Conservation (phyloP, 2,797 vertebrate species). For the Amphiprion clarkii region DNA sequence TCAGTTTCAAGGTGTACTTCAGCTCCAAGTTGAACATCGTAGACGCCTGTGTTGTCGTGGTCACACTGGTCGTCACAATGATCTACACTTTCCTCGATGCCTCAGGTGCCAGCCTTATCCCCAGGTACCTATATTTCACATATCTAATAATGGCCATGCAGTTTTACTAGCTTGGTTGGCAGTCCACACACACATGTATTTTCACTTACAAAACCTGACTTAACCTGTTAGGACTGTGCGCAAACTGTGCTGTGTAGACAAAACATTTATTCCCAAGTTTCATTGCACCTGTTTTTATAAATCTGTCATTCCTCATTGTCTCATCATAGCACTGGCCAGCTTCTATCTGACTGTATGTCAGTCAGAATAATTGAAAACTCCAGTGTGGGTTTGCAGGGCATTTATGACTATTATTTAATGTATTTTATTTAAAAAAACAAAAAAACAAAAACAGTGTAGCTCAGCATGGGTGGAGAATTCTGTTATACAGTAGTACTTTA, state of each 20-base stretch:
- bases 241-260: not conserved
- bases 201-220: not conserved
- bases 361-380: too few relatives aligned
- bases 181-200: not conserved
- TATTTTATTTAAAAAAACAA: too few relatives aligned
- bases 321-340: too few relatives aligned
- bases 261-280: not conserved
- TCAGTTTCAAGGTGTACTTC: conserved; percentile 91
- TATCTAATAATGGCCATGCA: not conserved
- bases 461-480: too few relatives aligned
- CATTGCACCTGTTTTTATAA: too few relatives aligned
- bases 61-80: conserved; percentile 89
- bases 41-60: conserved; percentile 88
- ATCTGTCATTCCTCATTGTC: too few relatives aligned
- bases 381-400: too few relatives aligned
- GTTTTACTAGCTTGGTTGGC: not conserved
- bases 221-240: not conserved
- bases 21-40: conserved; percentile 88
- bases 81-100: conserved; percentile 86
- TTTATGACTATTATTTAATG: too few relatives aligned
- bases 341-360: too few relatives aligned
- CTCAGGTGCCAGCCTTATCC: conserved; percentile 82
- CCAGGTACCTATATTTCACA: conserved; percentile 84
- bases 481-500: too few relatives aligned
- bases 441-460: too few relatives aligned